Percentiles rank a stretch among this genome's conserved stretches.
These are phyloP conservation scores for Corythaixoides concolor DNA, from an alignment of 2,113 vertebrate genomes.

Conservation along the genomic window DNA sequence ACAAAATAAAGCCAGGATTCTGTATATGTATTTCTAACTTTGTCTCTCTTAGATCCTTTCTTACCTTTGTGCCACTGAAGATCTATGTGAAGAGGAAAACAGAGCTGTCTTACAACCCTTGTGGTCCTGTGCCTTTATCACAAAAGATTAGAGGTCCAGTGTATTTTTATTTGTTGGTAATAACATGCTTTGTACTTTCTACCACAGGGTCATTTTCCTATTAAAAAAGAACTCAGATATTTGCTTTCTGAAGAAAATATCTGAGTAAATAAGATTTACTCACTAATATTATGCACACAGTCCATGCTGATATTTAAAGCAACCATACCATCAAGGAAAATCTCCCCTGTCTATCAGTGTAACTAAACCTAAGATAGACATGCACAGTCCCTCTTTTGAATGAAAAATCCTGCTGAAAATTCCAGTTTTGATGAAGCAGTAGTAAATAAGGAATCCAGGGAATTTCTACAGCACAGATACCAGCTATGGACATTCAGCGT, in stretches of 20 bases:
- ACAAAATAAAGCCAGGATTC: neutral
- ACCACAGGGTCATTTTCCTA: neutral
- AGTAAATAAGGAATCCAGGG: neutral
- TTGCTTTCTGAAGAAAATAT: neutral
- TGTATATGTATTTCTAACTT: neutral
- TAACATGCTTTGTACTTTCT: neutral
- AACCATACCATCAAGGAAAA: neutral
- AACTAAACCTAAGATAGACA: neutral
- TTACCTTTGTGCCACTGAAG: neutral
- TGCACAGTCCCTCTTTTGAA: neutral
- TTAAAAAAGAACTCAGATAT: neutral
- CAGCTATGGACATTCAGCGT: neutral
- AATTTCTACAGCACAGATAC: neutral
- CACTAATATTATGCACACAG: neutral
- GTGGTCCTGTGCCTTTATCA: neutral
- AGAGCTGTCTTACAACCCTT: neutral
- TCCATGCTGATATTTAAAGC: neutral
- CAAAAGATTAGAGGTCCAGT: neutral
- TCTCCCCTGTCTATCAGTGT: neutral
- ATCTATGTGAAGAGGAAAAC: neutral
- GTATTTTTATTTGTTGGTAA: neutral
- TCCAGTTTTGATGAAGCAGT: neutral
- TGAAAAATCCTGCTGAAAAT: neutral
- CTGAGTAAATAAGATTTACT: neutral
- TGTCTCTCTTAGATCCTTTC: neutral